Evolutionary conservation across 2,797 vertebrate genomes (phyloP), one percentile per base, ranked within the genome.

Genomic region (Distichodus sexfasciatus): DNA sequence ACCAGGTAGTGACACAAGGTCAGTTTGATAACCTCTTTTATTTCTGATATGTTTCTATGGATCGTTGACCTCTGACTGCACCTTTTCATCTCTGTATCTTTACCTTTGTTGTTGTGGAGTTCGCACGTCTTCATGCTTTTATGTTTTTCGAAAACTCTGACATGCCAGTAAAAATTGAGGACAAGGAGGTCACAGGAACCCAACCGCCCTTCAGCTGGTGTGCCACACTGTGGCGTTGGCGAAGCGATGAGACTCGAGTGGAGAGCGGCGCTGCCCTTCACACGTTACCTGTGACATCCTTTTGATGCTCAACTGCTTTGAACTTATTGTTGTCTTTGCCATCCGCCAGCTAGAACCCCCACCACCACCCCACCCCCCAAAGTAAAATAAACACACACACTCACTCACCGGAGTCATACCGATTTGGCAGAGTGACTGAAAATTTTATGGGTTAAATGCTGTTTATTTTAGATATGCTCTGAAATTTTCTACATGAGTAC

Each of bases 251-350:
- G 80, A 74, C 74, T 88, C 75, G 82, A 84, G 82, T 81, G 85
- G 79, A 83, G n/a, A n/a, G n/a, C n/a, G n/a, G 81, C 59, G 76
- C 74, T 82, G 86, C 85, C 87, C 86, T 89, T 91, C 81, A 89
- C 79, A 78, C 82, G 75, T 85, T 76, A 79, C 79, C 75, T 59
- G 51, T 83, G 75, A 80, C 83, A 82, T 78, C 31, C 78, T 78
- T 87, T 86, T 88, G 78, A 89, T 89, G 86, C 70, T 70, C 55
- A 62, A 55, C 28, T 66, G 79, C 84, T 84, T 87, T 87, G 82
- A 90, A 89, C 80, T 83, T 71, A 78, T 71, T 84, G 81, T 83
- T 83, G 83, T 63, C 63, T 70, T 67, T 61, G 66, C 76, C 76
- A 61, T 79, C 75, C 50, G 68, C 61, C 71, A 77, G 74, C 76